These are phyloP conservation scores for Propithecus coquereli DNA, from an alignment of 2,113 vertebrate genomes.

Conservation along the genomic window DNA sequence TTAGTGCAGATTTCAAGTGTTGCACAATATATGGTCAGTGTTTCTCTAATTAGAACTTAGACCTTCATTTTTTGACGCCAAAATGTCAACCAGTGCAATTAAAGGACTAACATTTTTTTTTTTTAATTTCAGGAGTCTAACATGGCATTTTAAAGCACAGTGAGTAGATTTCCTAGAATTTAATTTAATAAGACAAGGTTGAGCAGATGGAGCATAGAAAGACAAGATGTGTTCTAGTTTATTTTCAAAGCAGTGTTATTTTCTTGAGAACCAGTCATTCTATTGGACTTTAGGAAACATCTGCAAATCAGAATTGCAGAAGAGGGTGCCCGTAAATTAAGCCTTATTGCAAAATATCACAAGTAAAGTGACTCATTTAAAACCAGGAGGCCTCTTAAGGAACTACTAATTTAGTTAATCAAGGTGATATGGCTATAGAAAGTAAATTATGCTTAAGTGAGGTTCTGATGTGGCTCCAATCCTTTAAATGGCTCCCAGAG, in stretches of 20 bases:
- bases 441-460: slow-evolving; percentile 52
- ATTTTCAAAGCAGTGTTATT: slow-evolving; percentile 60
- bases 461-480: slow-evolving; percentile 30
- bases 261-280: slow-evolving; percentile 61
- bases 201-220: slow-evolving; percentile 51
- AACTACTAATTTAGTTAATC: slow-evolving; percentile 61
- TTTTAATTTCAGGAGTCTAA: slow-evolving; percentile 43
- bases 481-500: background rate
- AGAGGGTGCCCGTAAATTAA: slow-evolving; percentile 59
- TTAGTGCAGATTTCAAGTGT: background rate
- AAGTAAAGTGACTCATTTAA: slow-evolving; percentile 66
- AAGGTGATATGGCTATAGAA: slow-evolving; percentile 56
- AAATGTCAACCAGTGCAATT: slow-evolving; percentile 53
- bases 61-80: slow-evolving; percentile 42
- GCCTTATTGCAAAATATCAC: slow-evolving; percentile 50
- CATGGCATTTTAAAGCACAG: slow-evolving; percentile 44
- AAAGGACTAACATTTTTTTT: slow-evolving; percentile 12
- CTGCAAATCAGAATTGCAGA: slow-evolving; percentile 41
- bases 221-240: slow-evolving; percentile 54
- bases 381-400: slow-evolving; percentile 46
- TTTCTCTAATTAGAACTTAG: slow-evolving; percentile 43
- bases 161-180: slow-evolving; percentile 53
- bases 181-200: slow-evolving; percentile 66
- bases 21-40: background rate
- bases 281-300: slow-evolving; percentile 45